Evolutionary conservation across 2,888 invertebrate genomes (phyloP), one percentile per base, ranked within the genome.

Genomic region (Drosophila antonietae): DNA sequence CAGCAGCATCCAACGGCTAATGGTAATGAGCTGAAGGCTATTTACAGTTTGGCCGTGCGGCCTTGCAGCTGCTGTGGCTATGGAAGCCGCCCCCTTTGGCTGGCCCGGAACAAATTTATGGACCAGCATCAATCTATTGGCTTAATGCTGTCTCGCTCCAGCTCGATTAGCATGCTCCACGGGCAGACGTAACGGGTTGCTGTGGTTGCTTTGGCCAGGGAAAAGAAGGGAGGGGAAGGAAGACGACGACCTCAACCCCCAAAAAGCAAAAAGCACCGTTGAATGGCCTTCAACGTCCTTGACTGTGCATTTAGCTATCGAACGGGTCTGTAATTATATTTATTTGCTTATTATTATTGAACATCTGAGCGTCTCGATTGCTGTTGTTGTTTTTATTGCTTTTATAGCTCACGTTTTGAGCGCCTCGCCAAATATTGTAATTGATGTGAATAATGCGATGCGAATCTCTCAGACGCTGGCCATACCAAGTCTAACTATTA

Each of bases 201-300:
- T 41, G 18, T 47, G 60, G 60, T 20, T 23, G 35, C 35, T 37
- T 0, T 12, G 14, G 37, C n/a, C 1, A 2, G 0, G 37, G 1
- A 37, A 35, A 15, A 18, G 33, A 39, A 12, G 28, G 43, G 28
- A 28, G 12, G 53, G n/a, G 6, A 33, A 33, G 12, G 18, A n/a
- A 1, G 23, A 7, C 1, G 7, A 8, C 44, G 55, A 62, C 44
- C 58, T 67, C 86, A 83, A 74, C 86, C 83, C 79, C 88, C 81
- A 79, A 61, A 71, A 72, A 71, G 59, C 81, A 79, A 58, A 59
- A 72, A 73, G 56, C 65, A 46, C 68, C 88, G 83, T 85, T 87
- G 88, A 87, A 82, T 89, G 86, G 86, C 86, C 86, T 87, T 87
- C 89, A 89, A 81, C 88, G 86, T 87, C 86, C 86, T 87, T 87